Evolutionary conservation across 2,797 vertebrate species (phyloP).

Genomic region (Pangasius macronema): DNA sequence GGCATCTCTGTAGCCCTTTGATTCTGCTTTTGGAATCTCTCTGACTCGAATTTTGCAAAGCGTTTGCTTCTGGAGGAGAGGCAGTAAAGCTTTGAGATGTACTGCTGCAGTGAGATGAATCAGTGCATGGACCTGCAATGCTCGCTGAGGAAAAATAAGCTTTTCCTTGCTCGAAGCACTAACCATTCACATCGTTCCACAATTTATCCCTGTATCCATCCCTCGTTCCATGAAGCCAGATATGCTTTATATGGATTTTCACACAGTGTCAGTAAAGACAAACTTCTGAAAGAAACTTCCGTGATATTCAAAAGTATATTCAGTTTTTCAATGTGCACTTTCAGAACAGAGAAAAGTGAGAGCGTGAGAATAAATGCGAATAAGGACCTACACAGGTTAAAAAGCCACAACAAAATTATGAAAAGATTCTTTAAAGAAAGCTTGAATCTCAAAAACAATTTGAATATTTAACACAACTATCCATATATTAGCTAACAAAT

Average conservation of each 20-base stretch:
- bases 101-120: constrained; percentile 25
- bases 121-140: constrained; percentile 24
- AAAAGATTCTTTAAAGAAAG: not conserved
- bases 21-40: constrained; percentile 2
- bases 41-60: constrained; percentile 27
- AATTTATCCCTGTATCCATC: constrained; percentile 29
- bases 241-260: constrained; percentile 22
- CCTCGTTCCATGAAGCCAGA: not conserved
- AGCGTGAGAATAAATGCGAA: not conserved
- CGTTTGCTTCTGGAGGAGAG: constrained; percentile 28
- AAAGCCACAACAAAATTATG: not conserved
- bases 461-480: constrained; percentile 9
- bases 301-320: not conserved
- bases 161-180: constrained; percentile 25
- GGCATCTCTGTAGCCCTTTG: constrained; percentile 17
- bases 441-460: not conserved
- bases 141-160: constrained; percentile 25
- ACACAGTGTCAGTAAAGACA: constrained; percentile 9
- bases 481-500: not conserved
- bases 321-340: not conserved
- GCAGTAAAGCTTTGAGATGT: constrained; percentile 34
- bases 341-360: not conserved
- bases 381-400: not conserved
- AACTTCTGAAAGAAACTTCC: constrained; percentile 10
- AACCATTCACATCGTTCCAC: constrained; percentile 16